Percentiles rank a stretch among this genome's conserved stretches.
Evolutionary conservation across 2,888 invertebrate genomes (phyloP).

Genomic region (Hylaea fasciaria): DNA sequence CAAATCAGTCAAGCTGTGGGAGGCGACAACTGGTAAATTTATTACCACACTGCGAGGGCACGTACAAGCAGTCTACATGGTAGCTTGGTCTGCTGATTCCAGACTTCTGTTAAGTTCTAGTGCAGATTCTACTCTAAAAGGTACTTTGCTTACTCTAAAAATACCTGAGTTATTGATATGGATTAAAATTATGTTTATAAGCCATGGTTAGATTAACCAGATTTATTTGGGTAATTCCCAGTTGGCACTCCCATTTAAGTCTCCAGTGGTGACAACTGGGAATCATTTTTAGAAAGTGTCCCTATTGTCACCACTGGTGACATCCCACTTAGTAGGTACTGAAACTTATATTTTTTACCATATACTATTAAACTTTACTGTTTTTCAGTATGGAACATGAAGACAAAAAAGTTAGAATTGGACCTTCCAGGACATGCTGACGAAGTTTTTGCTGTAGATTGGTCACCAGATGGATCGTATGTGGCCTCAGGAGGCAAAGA

Average conservation of each 20-base stretch:
- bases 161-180: no score
- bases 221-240: no score
- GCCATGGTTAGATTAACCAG: no score
- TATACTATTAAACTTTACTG: no score
- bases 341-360: no score
- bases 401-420: conserved; percentile 92
- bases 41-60: conserved; percentile 96
- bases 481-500: conserved; percentile 99
- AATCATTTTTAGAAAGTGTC: no score
- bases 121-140: conserved; percentile 99
- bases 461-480: conserved; percentile 98
- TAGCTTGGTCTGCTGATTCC: conserved; percentile 99
- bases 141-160: conserved; percentile 57
- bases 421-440: conserved; percentile 99
- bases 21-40: conserved; percentile 94
- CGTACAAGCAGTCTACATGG: conserved; percentile 98
- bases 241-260: no score
- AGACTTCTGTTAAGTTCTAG: conserved; percentile 97
- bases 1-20: conserved; percentile 99
- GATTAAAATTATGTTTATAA: no score
- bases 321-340: no score
- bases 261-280: no score
- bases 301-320: no score
- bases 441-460: conserved; percentile 99
- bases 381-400: conserved; percentile 94